A percentile compares a stretch with the other conserved stretches of the same genome.
phyloP scores from a whole-genome alignment of 2,113 vertebrate genomes.

The Gnathonemus echidnorhynchus region DNA sequence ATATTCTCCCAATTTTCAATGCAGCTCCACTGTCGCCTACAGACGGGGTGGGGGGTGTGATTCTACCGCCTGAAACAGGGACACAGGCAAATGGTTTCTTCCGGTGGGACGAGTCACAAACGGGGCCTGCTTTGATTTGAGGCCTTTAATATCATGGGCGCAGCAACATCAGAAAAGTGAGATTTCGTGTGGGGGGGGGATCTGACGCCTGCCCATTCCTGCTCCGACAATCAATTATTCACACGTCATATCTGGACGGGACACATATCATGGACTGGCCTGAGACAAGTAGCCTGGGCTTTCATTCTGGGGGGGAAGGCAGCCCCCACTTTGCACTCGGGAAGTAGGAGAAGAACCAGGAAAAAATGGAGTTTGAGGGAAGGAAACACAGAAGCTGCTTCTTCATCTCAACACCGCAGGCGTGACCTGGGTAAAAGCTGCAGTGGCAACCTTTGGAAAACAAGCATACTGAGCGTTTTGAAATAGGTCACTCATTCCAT shows the following conservation, averaged over 20 bases:
- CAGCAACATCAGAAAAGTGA: slow-evolving; percentile 73
- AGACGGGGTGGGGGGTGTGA: slow-evolving; percentile 58
- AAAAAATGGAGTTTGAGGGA: slow-evolving; percentile 25
- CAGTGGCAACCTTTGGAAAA: neutral
- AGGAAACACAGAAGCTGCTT: neutral
- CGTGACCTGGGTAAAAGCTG: neutral
- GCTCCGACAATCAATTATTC: slow-evolving; percentile 72
- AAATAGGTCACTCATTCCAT: neutral
- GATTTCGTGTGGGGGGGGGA: slow-evolving; percentile 58
- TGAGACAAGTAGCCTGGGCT: slow-evolving; percentile 45
- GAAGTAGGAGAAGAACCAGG: slow-evolving; percentile 30
- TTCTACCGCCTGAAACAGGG: slow-evolving; percentile 42
- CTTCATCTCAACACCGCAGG: neutral
- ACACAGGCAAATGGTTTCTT: slow-evolving; percentile 45
- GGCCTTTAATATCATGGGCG: slow-evolving; percentile 47
- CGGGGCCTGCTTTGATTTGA: slow-evolving; percentile 49
- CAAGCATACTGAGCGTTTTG: neutral
- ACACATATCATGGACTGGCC: slow-evolving; percentile 62
- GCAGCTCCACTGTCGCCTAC: slow-evolving; percentile 56
- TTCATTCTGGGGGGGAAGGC: slow-evolving; percentile 48
- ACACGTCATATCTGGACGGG: slow-evolving; percentile 59
- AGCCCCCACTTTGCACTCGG: slow-evolving; percentile 43
- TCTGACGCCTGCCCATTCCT: slow-evolving; percentile 61
- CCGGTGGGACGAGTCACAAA: slow-evolving; percentile 47
- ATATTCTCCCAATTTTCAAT: slow-evolving; percentile 56